Evolutionary conservation across 2,797 vertebrate species (phyloP).

Genomic region (Alca torda): DNA sequence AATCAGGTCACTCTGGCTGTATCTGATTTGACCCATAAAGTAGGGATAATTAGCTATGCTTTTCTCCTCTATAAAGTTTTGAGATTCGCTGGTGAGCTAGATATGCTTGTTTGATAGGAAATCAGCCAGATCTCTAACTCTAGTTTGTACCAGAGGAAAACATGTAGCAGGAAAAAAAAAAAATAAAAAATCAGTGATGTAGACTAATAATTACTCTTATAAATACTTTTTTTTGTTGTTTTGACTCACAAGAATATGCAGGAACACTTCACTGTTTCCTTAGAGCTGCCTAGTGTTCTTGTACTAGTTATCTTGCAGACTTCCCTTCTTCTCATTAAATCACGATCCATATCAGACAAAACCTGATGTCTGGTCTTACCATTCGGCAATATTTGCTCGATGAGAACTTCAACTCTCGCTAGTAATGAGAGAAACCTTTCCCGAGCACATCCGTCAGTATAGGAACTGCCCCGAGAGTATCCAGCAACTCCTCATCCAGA

Average conservation of each 20-base stretch:
- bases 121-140: not conserved
- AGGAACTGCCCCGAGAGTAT: conserved; percentile 1
- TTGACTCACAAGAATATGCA: not conserved
- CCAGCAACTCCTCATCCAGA: not conserved
- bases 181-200: not conserved
- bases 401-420: not conserved
- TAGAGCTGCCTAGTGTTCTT: not conserved
- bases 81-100: not conserved
- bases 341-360: not conserved
- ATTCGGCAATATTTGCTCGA: not conserved
- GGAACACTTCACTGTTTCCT: not conserved
- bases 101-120: not conserved
- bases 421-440: not conserved
- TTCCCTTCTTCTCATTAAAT: not conserved
- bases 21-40: not conserved
- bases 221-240: not conserved
- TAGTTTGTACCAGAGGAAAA: not conserved
- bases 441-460: not conserved
- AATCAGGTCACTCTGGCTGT: not conserved
- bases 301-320: not conserved
- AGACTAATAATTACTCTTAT: not conserved
- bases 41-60: not conserved
- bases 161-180: not conserved
- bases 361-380: not conserved
- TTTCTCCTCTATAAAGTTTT: not conserved